Base-by-base conservation (phyloP, 2,797 vertebrate species). In the Adrianichthys oophorus region DNA sequence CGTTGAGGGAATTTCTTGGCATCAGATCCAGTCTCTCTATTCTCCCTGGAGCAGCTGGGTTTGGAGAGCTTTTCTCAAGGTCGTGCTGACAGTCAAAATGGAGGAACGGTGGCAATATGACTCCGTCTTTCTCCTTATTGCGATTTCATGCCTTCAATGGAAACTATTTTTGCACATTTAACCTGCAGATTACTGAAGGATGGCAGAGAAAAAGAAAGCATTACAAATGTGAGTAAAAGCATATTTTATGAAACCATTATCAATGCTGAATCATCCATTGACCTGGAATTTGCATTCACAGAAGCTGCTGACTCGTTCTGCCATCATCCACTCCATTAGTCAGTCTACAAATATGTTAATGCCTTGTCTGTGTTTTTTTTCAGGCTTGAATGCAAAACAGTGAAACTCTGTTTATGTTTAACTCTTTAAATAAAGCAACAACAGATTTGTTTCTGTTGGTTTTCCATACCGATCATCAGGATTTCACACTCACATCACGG, bases 31-130 rank as follows among this genome's bases (percentile, higher is more conserved):
- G 52, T 46, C 6, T 40, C 24, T 8, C 15, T 52, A 48, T 55
- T 18, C 60, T 41, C 17, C 43, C 62, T 65, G 23, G 56, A 79
- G 76, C 85, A 86, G 83, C 82, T 85, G 82, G 51, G 54, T 59
- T 50, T 82, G 50, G 72, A 83, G 85, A 71, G 71, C 52, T 66
- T 68, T 55, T 48, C 59, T 79, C 73, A 83, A 68, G 74, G 81
- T 81, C 69, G 58, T 54, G 75, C 62, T 79, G 79, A 78, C 73
- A 74, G 52, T 64, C 45, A 24, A 29, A 14, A 26, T 56, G 47
- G 44, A 61, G 41, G 26, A 51, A 70, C 8, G 59, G 66, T 56
- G 68, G 70, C 68, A 51, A 51, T 19, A 0, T 14, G 72, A 79
- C 80, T 74, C 74, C 49, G 53, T 67, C 32, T 21, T 69, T 79